A percentile compares a stretch with the other conserved stretches of the same genome.
Conservation (phyloP, 2,113 vertebrate genomes). For the Conger conger region DNA sequence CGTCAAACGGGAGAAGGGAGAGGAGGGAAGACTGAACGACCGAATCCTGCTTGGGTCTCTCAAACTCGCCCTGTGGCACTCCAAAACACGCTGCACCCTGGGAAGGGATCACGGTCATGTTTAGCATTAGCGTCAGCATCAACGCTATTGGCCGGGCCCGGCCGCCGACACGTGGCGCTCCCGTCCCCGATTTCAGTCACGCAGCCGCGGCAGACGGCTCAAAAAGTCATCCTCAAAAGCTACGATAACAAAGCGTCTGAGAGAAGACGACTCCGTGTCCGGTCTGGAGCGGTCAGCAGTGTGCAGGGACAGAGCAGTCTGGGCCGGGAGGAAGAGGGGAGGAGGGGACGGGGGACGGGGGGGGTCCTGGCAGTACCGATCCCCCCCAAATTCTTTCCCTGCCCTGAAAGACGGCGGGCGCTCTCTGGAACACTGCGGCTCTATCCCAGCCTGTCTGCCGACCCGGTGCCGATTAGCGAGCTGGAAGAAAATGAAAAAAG, state of each 20-base stretch:
- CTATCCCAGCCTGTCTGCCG: slow-evolving; percentile 81
- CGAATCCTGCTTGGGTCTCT: too few relatives aligned
- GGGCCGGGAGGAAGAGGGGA: slow-evolving; percentile 34
- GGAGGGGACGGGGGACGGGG: slow-evolving; percentile 28
- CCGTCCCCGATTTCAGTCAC: too few relatives aligned
- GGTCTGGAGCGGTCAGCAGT: slow-evolving; percentile 52
- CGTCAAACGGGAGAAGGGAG: slow-evolving; percentile 29
- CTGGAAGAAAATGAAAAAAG: slow-evolving; percentile 88
- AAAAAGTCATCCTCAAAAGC: too few relatives aligned
- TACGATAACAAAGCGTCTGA: background rate
- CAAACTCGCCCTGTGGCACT: slow-evolving; percentile 25
- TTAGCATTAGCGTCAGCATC: slow-evolving; percentile 48
- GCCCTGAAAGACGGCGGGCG: slow-evolving; percentile 84
- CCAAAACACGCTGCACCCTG: slow-evolving; percentile 38
- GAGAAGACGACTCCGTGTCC: slow-evolving; percentile 29
- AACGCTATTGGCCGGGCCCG: background rate
- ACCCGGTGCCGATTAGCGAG: slow-evolving; percentile 87
- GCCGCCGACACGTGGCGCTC: too few relatives aligned
- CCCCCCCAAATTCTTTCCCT: slow-evolving; percentile 77
- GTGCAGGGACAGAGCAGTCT: slow-evolving; percentile 47
- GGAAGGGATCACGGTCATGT: slow-evolving; percentile 51
- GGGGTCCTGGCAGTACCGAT: slow-evolving; percentile 89
- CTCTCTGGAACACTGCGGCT: slow-evolving; percentile 86
- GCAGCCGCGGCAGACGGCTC: too few relatives aligned
- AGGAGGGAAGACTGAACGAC: background rate